Evolutionary conservation across 2,888 invertebrate species (phyloP).

Genomic region (Ennomos quercinarius): DNA sequence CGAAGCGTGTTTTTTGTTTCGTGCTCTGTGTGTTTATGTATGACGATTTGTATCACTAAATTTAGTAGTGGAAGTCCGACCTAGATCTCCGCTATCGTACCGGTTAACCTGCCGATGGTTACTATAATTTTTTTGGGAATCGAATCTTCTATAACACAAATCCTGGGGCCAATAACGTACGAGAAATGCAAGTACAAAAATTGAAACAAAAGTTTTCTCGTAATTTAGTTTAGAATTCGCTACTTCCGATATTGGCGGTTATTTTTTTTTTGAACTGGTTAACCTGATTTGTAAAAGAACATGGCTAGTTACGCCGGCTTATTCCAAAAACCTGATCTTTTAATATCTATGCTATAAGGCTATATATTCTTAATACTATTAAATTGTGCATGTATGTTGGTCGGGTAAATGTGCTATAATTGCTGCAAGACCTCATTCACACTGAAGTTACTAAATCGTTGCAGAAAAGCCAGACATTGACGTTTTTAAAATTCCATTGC

Average conservation of each 20-base stretch:
- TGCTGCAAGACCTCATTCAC: no score
- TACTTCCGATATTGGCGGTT: conserved; percentile 42
- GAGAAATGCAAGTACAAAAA: conserved; percentile 80
- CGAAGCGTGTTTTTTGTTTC: no score
- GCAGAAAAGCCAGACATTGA: no score
- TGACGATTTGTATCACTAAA: conserved; percentile 32
- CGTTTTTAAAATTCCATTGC: no score
- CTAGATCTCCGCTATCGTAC: conserved; percentile 3
- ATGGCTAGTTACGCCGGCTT: not conserved
- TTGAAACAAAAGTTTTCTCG: conserved; percentile 65
- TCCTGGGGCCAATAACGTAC: conserved; percentile 78
- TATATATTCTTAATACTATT: conserved; percentile 10
- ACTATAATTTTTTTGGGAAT: conserved; percentile 20
- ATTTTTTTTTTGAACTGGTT: conserved; percentile 26
- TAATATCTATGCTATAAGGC: conserved; percentile 1
- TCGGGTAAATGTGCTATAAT: conserved; percentile 11
- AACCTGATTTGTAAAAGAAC: conserved; percentile 17
- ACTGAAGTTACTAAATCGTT: no score
- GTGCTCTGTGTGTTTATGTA: no score
- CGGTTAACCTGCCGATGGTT: conserved; percentile 5
- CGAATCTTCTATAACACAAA: conserved; percentile 63
- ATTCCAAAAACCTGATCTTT: not conserved
- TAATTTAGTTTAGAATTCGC: conserved; percentile 72
- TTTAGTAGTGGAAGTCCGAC: not conserved
- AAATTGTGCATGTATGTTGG: conserved; percentile 7